A percentile compares a stretch with the other conserved stretches of the same genome.
Conservation (phyloP, 2,888 invertebrate species). For the Orgyia antiqua region DNA sequence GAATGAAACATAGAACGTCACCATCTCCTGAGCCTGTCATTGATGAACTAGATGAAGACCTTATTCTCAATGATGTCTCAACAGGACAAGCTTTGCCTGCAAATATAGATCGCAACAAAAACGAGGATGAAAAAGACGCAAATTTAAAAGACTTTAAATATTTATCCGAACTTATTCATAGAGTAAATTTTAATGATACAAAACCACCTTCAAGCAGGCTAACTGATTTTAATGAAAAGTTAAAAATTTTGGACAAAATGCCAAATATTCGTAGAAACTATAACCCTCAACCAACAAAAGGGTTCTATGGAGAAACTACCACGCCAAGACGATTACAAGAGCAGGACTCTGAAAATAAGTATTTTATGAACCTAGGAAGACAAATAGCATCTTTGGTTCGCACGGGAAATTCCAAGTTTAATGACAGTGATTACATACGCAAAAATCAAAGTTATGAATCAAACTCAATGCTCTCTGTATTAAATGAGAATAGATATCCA, state of each 20-base stretch:
- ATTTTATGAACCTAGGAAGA: constrained; percentile 55
- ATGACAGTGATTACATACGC: constrained; percentile 35
- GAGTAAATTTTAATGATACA: constrained; percentile 37
- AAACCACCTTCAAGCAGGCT: constrained; percentile 5
- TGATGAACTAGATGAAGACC: background rate
- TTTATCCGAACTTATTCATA: constrained; percentile 59
- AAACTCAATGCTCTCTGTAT: constrained; percentile 29
- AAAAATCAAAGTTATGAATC: constrained; percentile 23
- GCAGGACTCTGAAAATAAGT: constrained; percentile 37
- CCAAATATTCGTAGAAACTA: constrained; percentile 21
- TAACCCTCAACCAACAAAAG: constrained; percentile 6
- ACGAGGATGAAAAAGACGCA: constrained; percentile 8
- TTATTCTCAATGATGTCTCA: background rate
- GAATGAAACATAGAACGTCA: background rate
- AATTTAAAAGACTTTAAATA: constrained; percentile 50
- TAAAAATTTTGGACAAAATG: constrained; percentile 3
- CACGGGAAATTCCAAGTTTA: constrained; percentile 37
- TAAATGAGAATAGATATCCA: constrained; percentile 39
- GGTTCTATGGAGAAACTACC: constrained; percentile 10
- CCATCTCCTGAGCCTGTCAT: background rate
- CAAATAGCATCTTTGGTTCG: constrained; percentile 63
- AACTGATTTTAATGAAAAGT: constrained; percentile 5
- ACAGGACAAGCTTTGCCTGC: background rate
- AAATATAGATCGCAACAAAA: background rate
- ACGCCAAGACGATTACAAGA: constrained; percentile 11